Base-by-base conservation (phyloP, 2,113 vertebrate species). In the Lamprotornis superbus region DNA sequence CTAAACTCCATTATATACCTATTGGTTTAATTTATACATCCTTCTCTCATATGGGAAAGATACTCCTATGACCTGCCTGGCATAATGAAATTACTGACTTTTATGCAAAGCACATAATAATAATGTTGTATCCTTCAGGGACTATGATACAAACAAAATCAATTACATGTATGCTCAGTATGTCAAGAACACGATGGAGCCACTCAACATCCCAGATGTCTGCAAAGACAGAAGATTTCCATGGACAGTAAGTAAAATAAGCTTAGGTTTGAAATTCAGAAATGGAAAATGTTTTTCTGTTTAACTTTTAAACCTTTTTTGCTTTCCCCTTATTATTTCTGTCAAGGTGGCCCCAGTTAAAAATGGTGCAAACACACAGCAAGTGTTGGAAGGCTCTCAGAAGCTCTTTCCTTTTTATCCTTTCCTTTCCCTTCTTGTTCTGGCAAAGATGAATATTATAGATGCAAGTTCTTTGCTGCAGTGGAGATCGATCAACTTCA, bases 151-250 rank as follows among this genome's bases (percentile, higher is more conserved):
- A 89, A 98, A 95, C 94, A 98, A 98, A 97, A 99, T 99, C 86
- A 99, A 99, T 98, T 99, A 99, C 96, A 99, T 99, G 98, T 99
- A 99, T 53, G 99, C 99, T 56, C 99, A 99, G 95, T 99, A 99
- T 63, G 99, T 99, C 50, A 99, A 98, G 97, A 99, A 98, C 83
- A 99, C 98, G 2, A 98, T 99, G 99, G 98, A 99, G 96, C 98
- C 99, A 31, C 98, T 99, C 81, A 99, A 99, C 96, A 99, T 99
- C 60, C 91, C 98, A 31, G 99, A 99, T 35, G 97, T 99, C 95
- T 98, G 97, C 91, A 98, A 98, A 92, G 99, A 99, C 94, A 97
- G 95, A 85, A 98, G 98, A 83, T 99, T 99, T 97, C 98, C 98
- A 76, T 99, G 98, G 99, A 99, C 98, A 39, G 99, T 99, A 93